Percentiles rank a stretch among this genome's conserved stretches.
Evolutionary conservation across 35 echinoderm and acorn worm genomes (phyloP).

Genomic region (Acanthaster planci): DNA sequence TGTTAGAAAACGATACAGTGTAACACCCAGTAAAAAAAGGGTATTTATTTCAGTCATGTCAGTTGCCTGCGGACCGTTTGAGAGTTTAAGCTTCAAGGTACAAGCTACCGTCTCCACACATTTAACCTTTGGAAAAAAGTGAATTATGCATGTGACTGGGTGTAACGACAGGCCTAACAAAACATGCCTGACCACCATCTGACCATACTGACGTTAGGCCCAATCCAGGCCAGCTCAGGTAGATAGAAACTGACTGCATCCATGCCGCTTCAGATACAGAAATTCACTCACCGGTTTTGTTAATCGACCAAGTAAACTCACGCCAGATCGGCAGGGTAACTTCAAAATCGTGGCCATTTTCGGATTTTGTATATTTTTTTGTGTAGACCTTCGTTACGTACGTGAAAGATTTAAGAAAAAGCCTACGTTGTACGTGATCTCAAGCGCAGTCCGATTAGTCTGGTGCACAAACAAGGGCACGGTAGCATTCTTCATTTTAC

Average conservation of each 20-base stretch:
- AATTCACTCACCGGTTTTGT: not conserved
- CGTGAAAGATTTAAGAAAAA: too few species aligned
- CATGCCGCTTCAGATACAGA: not conserved
- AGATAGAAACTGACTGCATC: not conserved
- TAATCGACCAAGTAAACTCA: not conserved
- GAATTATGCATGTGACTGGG: not conserved
- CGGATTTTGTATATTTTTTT: too few species aligned
- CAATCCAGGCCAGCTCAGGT: not conserved
- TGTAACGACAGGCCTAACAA: not conserved
- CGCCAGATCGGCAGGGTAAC: not conserved
- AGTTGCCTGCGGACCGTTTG: too few species aligned
- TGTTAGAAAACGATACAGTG: too few species aligned
- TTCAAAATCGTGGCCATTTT: conserved; percentile 13
- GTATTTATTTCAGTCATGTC: not conserved
- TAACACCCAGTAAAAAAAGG: not conserved
- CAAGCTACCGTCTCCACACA: too few species aligned
- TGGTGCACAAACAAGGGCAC: too few species aligned
- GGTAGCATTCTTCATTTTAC: too few species aligned
- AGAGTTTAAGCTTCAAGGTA: too few species aligned
- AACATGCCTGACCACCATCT: not conserved
- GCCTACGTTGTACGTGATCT: too few species aligned
- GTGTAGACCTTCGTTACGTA: too few species aligned
- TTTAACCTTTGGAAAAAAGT: not conserved
- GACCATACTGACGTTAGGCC: not conserved
- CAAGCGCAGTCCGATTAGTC: too few species aligned